Evolutionary conservation across 2,113 vertebrate genomes (phyloP).

Genomic region (Neogale vison): DNA sequence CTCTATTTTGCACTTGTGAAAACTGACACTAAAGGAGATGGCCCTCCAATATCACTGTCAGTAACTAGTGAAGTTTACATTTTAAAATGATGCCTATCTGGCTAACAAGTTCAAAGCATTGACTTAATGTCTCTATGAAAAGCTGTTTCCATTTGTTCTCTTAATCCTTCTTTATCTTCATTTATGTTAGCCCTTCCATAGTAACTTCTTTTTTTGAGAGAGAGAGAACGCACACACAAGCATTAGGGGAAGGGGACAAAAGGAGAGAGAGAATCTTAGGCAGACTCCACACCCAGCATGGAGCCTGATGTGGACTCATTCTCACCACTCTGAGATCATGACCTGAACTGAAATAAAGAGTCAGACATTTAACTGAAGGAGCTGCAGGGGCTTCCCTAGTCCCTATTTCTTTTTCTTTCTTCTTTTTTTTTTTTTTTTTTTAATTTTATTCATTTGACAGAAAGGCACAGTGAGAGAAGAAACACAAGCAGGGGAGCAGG

Average conservation of each 20-base stretch:
- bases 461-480: too few relatives aligned
- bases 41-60: background rate
- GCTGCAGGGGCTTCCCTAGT: too few relatives aligned
- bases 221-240: background rate
- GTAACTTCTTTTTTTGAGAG: background rate
- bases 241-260: background rate
- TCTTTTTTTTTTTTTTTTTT: too few relatives aligned
- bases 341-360: background rate
- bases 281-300: background rate
- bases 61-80: background rate
- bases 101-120: background rate
- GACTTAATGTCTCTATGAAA: background rate
- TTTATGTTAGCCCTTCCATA: background rate
- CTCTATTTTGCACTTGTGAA: background rate
- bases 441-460: too few relatives aligned
- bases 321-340: background rate
- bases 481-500: too few relatives aligned
- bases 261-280: background rate
- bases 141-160: background rate
- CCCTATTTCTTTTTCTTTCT: background rate
- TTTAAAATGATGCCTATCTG: background rate
- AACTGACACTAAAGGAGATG: background rate
- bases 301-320: background rate
- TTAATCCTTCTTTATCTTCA: background rate
- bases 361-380: background rate